These are phyloP conservation scores for Lophius americanus DNA, from an alignment of 2,797 vertebrate species.

Conservation along the genomic window DNA sequence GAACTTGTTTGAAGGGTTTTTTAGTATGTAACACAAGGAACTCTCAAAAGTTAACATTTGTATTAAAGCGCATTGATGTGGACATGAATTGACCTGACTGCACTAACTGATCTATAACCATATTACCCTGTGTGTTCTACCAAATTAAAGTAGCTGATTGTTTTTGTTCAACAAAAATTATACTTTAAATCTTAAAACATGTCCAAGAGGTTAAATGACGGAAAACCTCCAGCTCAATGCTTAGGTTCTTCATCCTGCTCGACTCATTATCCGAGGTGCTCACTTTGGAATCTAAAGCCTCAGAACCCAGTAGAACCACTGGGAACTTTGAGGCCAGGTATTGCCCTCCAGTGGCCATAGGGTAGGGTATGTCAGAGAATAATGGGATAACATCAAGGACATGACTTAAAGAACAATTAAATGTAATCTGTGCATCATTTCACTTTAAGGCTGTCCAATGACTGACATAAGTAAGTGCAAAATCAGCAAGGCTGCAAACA, in stretches of 20 bases:
- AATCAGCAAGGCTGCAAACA: too few species aligned
- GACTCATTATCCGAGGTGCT: background rate
- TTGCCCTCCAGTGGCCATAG: slow-evolving; percentile 80
- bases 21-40: too few species aligned
- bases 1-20: too few species aligned
- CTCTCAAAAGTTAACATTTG: too few species aligned
- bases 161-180: background rate
- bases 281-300: background rate
- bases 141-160: background rate
- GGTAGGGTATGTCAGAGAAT: slow-evolving; percentile 20
- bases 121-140: too few species aligned
- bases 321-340: slow-evolving; percentile 57
- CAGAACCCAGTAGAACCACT: slow-evolving; percentile 17
- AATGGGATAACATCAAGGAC: background rate
- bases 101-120: too few species aligned
- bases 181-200: background rate
- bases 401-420: too few species aligned
- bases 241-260: background rate
- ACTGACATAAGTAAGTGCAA: too few species aligned
- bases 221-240: background rate
- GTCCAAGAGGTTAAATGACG: background rate
- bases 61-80: too few species aligned
- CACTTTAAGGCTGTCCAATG: too few species aligned
- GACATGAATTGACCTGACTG: too few species aligned
- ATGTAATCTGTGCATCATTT: too few species aligned